phyloP scores from a whole-genome alignment of 2,888 invertebrate species.

The Vandiemenella viatica region DNA sequence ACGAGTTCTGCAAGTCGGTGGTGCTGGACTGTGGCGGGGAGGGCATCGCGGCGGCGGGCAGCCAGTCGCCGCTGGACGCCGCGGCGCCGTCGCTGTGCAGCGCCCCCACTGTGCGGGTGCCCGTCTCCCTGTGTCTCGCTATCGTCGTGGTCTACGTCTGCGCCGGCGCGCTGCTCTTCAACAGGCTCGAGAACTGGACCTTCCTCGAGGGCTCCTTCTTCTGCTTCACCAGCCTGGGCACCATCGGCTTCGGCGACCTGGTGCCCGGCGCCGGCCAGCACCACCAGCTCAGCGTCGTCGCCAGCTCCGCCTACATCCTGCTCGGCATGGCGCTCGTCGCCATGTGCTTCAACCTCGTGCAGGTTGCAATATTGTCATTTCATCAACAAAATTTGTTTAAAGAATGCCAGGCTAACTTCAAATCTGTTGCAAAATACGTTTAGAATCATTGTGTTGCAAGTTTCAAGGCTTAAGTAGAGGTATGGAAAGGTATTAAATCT shows the following conservation, averaged over 20 bases:
- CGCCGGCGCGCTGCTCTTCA: constrained; percentile 79
- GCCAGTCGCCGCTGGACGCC: constrained; percentile 3
- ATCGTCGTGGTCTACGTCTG: constrained; percentile 77
- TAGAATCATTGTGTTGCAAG: no score
- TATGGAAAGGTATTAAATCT: no score
- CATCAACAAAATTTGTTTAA: no score
- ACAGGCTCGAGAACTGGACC: constrained; percentile 81
- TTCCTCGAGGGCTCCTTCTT: constrained; percentile 63
- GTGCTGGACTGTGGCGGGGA: constrained; percentile 28
- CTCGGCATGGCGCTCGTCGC: constrained; percentile 74
- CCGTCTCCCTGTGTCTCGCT: constrained; percentile 70
- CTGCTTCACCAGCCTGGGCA: constrained; percentile 44
- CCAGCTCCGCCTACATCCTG: constrained; percentile 66
- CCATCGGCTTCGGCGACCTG: constrained; percentile 71
- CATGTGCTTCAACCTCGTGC: constrained; percentile 75
- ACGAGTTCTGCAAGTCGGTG: constrained; percentile 20
- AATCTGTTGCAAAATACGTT: no score
- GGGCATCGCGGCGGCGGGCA: constrained; percentile 23
- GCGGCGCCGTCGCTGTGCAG: constrained; percentile 18
- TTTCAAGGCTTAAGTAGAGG: no score
- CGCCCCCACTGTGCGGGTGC: constrained; percentile 58
- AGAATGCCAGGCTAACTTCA: no score
- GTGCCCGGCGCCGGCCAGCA: constrained; percentile 42
- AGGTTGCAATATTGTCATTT: no score
- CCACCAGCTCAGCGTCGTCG: constrained; percentile 52